Conservation (phyloP, 2,888 invertebrate species). For the Petrophora chlorosata region DNA sequence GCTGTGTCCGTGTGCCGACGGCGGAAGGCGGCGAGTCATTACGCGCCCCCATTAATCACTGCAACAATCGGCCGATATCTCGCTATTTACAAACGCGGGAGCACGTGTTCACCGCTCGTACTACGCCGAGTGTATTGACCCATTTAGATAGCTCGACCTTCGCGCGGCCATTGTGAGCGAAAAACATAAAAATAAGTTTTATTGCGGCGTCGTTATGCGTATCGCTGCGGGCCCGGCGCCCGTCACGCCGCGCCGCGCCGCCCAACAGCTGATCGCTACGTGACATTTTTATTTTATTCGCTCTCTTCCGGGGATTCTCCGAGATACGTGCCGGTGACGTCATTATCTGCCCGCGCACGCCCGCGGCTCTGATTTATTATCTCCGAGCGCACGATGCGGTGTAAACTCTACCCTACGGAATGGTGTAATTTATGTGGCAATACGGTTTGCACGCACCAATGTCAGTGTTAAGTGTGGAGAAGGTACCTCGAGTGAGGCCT, state of each 20-base stretch:
- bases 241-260: slow-evolving; percentile 69
- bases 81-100: slow-evolving; percentile 84
- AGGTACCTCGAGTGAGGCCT: slow-evolving; percentile 50
- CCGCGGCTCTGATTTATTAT: slow-evolving; percentile 76
- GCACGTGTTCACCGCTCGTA: slow-evolving; percentile 81
- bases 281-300: slow-evolving; percentile 84
- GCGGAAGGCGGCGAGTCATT: slow-evolving; percentile 70
- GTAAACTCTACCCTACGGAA: slow-evolving; percentile 51
- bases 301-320: slow-evolving; percentile 82
- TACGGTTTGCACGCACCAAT: slow-evolving; percentile 48
- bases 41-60: slow-evolving; percentile 83
- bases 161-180: slow-evolving; percentile 84
- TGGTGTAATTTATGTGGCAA: slow-evolving; percentile 62
- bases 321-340: slow-evolving; percentile 82
- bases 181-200: slow-evolving; percentile 85
- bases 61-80: slow-evolving; percentile 84
- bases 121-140: slow-evolving; percentile 83
- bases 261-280: slow-evolving; percentile 83
- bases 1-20: slow-evolving; percentile 18
- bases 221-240: slow-evolving; percentile 69
- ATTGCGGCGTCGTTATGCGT: slow-evolving; percentile 83
- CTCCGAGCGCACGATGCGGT: slow-evolving; percentile 55
- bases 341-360: slow-evolving; percentile 74
- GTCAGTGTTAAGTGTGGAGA: slow-evolving; percentile 54
- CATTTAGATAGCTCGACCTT: slow-evolving; percentile 84